Base-by-base conservation (phyloP, 2,797 vertebrate genomes). In the Enteromius mattozi region DNA sequence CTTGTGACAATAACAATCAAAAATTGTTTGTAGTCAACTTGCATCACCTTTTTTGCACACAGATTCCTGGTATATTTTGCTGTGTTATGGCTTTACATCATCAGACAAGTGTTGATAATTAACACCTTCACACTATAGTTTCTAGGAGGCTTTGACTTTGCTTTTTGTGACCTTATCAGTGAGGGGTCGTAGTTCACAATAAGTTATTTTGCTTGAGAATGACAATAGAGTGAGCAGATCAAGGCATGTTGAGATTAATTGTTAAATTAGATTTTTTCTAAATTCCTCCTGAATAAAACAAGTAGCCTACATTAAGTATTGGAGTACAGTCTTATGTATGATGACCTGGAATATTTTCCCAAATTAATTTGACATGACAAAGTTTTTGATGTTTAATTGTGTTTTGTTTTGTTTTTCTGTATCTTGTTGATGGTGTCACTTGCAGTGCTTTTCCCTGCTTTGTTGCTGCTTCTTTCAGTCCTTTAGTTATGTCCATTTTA, bases 211-310 rank as follows among this genome's bases (percentile, higher is more conserved):
- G 42, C 81, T 54, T 40, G 42, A 63, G 37, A 27, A 78, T 45
- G n/a, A 76, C 66, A 45, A 27, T 37, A 59, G 37, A 30, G 9
- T 80, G 56, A 65, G 68, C 54, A 85, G 72, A 85, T 66, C 13
- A 59, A 77, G 82, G 66, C 79, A 59, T 68, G 51, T 37, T 35
- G 19, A 45, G 35, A 86, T 81, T 47, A 42, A 84, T 59, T 65
- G 82, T 78, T 82, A 54, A 86, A 87, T 85, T 59, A 4, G n/a
- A 40, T 33, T 61, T 78, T 30, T 84, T 87, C 85, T 86, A 13
- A 74, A 47, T 74, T 76, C 27, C 76, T 82, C 24, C 77, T 70
- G 19, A 59, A 77, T 68, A 66, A 35, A 63, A 30, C 27, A 65
- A 65, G 14, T 17, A 33, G 40, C 2, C 40, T 42, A 10, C 61